Evolutionary conservation across 2,797 vertebrate species (phyloP), one percentile per base, ranked within the genome.

Genomic region (Rhadinocentrus ornatus): DNA sequence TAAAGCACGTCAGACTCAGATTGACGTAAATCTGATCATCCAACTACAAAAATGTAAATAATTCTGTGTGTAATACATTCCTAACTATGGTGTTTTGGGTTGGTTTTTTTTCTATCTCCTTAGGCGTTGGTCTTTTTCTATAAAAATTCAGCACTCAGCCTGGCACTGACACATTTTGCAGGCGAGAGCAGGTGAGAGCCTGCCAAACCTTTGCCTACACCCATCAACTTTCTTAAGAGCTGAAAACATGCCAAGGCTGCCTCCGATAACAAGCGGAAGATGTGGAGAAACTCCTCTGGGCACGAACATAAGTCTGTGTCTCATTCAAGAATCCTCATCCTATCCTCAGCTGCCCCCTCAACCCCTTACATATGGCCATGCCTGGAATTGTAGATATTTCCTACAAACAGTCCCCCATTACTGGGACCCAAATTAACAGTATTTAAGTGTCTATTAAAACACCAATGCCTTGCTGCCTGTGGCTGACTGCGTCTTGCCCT

Each of bases 371-470:
- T 76, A 84, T 68, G 27, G 53, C 69, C 53, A 32, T 22, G 72
- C 83, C 86, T 75, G 72, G 44, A 82, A 85, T 75, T 80, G 79
- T 83, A 75, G 87, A 84, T 87, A 83, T 89, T 91, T 88, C 69
- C 86, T 76, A 73, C 79, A 66, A 77, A 91, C 85, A 35, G 69
- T 86, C 81, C 86, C 85, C 89, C 87, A 93, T 92, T 93, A 92
- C 82, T 31, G 41, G 70, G 84, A 84, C 92, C 90, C 92, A 92
- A 95, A 95, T 95, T 94, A 95, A 94, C 92, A 89, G 86, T 89
- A 91, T 92, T 94, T 94, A 94, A 93, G 91, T 92, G 92, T 93
- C 93, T 93, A 94, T 94, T 95, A 93, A 94, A 95, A 93, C 89
- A 88, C 89, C 88, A 89, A 86, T 89, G 94, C 90, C 92, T 90